Base-by-base conservation (phyloP, 2,888 invertebrate genomes). In the Andrena minutula region DNA sequence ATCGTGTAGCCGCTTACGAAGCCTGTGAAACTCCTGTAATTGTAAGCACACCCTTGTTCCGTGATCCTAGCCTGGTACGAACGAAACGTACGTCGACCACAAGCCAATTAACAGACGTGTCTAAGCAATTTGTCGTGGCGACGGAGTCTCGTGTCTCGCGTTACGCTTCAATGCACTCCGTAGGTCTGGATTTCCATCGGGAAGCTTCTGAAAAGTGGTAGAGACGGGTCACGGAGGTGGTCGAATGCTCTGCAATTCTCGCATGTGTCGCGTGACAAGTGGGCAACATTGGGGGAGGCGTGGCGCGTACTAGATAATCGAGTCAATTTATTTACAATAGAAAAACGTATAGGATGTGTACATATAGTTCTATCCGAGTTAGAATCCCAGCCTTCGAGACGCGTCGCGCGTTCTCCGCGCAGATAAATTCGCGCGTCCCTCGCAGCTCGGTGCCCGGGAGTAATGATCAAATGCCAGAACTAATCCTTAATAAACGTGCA, bases 241-340 rank as follows among this genome's bases (percentile, higher is more conserved):
- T 41, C 41, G 41, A 41, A 16, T 41, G 41, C 5, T 41, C 1
- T 41, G 41, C 12, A 56, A 26, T 12, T n/a, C 6, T 8, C 2
- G 72, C 12, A 20, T 20, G 10, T 16, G 6, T 3, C 10, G 6
- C 64, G 35, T 56, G 7, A 23, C 28, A 32, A 28, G 63, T 12
- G 12, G 53, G 4, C 16, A 41, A 41, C 16, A 41, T 41, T 41
- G 32, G 51, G 47, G 4, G 12, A 53, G 23, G 35, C 10, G 23
- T 58, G 49, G 20, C 82, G 56, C 60, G 58, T 77, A 41, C 41
- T 16, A 51, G 71, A 70, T 66, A 76, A 82, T 82, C 61, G 80
- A 74, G 56, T 81, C 77, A 89, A 84, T 88, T 89, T 90, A 90
- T 90, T 87, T 90, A 90, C 90, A 90, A 85, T 89, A 89, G 81